Evolutionary conservation across 2,888 invertebrate genomes (phyloP), one percentile per base, ranked within the genome.

Genomic region (Linnaemya vulpina): DNA sequence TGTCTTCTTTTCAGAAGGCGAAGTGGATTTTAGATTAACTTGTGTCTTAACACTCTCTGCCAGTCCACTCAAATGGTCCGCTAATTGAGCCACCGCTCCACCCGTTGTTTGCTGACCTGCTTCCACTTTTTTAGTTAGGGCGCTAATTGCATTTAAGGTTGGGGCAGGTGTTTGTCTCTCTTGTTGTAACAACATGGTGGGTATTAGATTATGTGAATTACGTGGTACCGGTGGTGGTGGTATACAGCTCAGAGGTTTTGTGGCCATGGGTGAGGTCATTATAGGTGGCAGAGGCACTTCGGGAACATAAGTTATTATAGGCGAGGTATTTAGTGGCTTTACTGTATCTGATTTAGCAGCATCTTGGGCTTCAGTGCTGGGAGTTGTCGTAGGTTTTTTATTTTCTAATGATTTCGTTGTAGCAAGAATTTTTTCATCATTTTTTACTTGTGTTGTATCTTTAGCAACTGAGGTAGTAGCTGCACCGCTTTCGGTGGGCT

Each of bases 221-320:
- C 95, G 94, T 60, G 96, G 95, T 89, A 96, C 89, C 15, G 96
- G 96, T 51, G 90, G 90, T 38, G 95, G 95, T 1, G 96, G 96
- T 87, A 96, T 95, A 78, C 95, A 94, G 15, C 94, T 91, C 83
- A 96, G 92, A 58, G 95, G 92, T 86, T 94, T 94, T 4, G 95
- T 87, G 20, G 90, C 91, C 92, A 92, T 90, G 63, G 87, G 87
- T 68, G 90, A 87, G 65, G 89, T 94, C 13, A 95, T 94, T 86
- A 91, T 90, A 77, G 90, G 90, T 83, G 87, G 87, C 83, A 89
- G 87, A 79, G 88, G 82, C 84, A 86, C 87, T 86, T 87, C 87
- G 73, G 86, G 74, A 58, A 78, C 82, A 70, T 51, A 83, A 35
- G 78, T 77, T 55, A 78, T 70, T 17, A 71, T 82, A 15, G 82